A percentile compares a stretch with the other conserved stretches of the same genome.
phyloP scores from a whole-genome alignment of 2,113 vertebrate species.

The Meles meles region DNA sequence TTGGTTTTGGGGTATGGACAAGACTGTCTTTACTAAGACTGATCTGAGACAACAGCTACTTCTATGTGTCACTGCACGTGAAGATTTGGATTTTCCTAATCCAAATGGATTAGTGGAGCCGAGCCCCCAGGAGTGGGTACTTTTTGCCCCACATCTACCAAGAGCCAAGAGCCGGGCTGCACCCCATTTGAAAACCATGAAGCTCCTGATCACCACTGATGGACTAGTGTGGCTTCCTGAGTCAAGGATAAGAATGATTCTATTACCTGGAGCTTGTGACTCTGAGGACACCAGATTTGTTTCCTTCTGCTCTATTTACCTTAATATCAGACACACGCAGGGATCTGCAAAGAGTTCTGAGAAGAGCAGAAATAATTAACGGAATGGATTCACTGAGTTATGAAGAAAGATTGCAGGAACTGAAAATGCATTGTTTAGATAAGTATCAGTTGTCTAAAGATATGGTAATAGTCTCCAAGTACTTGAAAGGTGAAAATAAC shows the following conservation, averaged over 20 bases:
- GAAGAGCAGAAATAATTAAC: background rate
- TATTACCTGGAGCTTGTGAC: background rate
- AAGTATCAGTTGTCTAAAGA: constrained; percentile 26
- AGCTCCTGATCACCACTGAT: background rate
- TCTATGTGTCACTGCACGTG: background rate
- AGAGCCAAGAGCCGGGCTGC: background rate
- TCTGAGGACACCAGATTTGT: background rate
- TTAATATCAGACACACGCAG: background rate
- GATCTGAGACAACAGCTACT: background rate
- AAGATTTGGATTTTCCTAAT: background rate
- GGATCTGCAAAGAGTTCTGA: background rate
- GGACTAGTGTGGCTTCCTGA: background rate
- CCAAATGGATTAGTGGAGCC: background rate
- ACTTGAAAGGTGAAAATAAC: constrained; percentile 39
- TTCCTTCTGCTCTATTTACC: constrained; percentile 19
- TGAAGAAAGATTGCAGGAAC: background rate
- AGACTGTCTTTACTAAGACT: background rate
- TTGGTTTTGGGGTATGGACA: rapidly evolving
- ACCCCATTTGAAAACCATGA: background rate
- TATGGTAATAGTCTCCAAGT: background rate
- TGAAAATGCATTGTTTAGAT: constrained; percentile 17
- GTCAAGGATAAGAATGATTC: background rate
- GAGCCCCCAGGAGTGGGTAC: background rate
- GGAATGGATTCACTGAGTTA: background rate
- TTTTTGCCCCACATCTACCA: background rate